A percentile compares a stretch with the other conserved stretches of the same genome.
phyloP scores from a whole-genome alignment of 92 coral and sea anemone genomes.

The Phenganax subtilis region DNA sequence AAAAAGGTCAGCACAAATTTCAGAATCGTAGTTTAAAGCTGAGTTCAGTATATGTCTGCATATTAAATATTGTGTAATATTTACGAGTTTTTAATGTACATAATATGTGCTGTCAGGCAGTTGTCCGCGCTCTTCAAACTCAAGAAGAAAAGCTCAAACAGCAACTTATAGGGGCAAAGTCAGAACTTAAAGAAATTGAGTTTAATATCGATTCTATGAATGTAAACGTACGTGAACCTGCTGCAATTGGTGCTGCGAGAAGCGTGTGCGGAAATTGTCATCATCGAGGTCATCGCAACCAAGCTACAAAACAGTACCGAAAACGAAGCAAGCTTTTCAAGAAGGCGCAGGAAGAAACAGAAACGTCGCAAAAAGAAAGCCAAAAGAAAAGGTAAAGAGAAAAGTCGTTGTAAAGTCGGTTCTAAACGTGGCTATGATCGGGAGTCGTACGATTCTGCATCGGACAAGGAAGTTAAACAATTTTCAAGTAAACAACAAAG shows the following conservation, averaged over 20 bases:
- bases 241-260: constrained; percentile 37
- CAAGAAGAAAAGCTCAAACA: constrained; percentile 37
- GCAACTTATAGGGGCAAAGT: constrained; percentile 24
- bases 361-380: background rate
- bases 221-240: constrained; percentile 39
- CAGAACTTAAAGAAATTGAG: constrained; percentile 44
- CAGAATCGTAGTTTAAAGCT: no score
- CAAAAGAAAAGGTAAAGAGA: background rate
- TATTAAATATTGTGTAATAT: background rate
- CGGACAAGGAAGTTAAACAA: background rate
- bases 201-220: constrained; percentile 48
- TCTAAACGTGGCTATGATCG: background rate
- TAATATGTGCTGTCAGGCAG: background rate
- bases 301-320: constrained; percentile 29
- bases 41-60: background rate
- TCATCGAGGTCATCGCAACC: constrained; percentile 49
- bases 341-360: background rate
- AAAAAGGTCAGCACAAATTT: constrained; percentile 5
- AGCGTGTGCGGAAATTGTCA: constrained; percentile 51
- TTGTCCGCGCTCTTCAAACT: constrained; percentile 34
- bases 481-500: background rate
- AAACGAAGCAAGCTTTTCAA: background rate
- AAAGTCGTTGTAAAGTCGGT: background rate
- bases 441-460: background rate
- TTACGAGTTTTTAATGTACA: background rate